Conservation (phyloP, 92 coral and sea anemone genomes). For the Bergia puertoricense region DNA sequence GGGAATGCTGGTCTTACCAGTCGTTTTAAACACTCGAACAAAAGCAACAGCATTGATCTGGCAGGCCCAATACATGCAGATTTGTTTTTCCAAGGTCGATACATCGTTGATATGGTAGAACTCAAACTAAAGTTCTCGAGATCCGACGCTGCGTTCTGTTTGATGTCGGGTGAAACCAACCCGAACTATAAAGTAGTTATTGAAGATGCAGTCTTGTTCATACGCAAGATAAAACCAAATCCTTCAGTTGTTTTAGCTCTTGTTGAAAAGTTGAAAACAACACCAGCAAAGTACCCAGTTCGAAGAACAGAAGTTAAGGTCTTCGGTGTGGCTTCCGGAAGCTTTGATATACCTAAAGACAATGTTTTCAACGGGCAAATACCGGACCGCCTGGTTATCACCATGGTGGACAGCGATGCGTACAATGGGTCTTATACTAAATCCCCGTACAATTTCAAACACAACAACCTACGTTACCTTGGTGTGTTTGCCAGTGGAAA, state of each 20-base stretch:
- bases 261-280: constrained; percentile 10
- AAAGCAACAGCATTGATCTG: constrained; percentile 48
- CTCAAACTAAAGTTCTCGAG: constrained; percentile 58
- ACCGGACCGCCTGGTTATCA: not conserved
- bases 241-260: constrained; percentile 4
- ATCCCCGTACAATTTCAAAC: too few relatives aligned
- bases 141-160: not conserved
- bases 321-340: not conserved
- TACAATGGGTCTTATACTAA: too few relatives aligned
- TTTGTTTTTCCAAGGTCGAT: constrained; percentile 46
- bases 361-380: not conserved
- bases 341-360: constrained; percentile 5
- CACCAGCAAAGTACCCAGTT: constrained; percentile 20
- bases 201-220: constrained; percentile 55
- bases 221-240: constrained; percentile 47
- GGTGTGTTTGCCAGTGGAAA: not conserved
- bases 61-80: constrained; percentile 49
- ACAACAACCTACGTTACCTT: too few relatives aligned
- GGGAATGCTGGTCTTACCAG: constrained; percentile 43
- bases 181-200: constrained; percentile 53
- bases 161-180: too few relatives aligned
- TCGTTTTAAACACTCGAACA: constrained; percentile 35
- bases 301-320: constrained; percentile 22
- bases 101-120: constrained; percentile 44
- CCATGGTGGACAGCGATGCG: not conserved